Evolutionary conservation across 2,113 vertebrate genomes (phyloP).

Genomic region (Microcebus ravelobensis): DNA sequence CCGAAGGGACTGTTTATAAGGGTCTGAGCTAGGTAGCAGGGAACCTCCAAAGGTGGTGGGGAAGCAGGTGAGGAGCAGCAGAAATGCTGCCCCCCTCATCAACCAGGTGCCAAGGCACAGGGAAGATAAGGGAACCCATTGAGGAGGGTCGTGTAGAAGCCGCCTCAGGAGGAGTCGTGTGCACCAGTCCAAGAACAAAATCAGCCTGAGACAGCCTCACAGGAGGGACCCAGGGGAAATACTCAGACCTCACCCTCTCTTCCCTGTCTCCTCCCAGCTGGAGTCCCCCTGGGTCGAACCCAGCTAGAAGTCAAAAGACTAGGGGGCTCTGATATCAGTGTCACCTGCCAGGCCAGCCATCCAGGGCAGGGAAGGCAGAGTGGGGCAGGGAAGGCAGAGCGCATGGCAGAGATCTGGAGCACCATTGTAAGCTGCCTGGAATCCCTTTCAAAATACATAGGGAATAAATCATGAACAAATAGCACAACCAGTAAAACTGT

Average conservation of each 20-base stretch:
- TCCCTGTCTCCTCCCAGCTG: not conserved
- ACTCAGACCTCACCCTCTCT: not conserved
- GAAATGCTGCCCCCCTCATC: not conserved
- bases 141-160: not conserved
- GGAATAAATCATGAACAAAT: not conserved
- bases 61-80: not conserved
- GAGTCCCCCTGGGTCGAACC: not conserved
- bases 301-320: not conserved
- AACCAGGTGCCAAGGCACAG: not conserved
- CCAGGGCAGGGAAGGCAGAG: not conserved
- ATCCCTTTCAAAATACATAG: not conserved
- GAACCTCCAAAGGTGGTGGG: not conserved
- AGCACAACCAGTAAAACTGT: not conserved
- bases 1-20: not conserved
- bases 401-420: not conserved
- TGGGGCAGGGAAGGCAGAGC: not conserved
- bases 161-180: not conserved
- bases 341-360: not conserved
- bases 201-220: not conserved
- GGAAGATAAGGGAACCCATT: not conserved
- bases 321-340: not conserved
- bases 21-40: not conserved
- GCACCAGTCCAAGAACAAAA: not conserved
- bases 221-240: not conserved
- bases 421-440: not conserved